phyloP scores from a whole-genome alignment of 2,797 vertebrate genomes.

The Falco rusticolus region DNA sequence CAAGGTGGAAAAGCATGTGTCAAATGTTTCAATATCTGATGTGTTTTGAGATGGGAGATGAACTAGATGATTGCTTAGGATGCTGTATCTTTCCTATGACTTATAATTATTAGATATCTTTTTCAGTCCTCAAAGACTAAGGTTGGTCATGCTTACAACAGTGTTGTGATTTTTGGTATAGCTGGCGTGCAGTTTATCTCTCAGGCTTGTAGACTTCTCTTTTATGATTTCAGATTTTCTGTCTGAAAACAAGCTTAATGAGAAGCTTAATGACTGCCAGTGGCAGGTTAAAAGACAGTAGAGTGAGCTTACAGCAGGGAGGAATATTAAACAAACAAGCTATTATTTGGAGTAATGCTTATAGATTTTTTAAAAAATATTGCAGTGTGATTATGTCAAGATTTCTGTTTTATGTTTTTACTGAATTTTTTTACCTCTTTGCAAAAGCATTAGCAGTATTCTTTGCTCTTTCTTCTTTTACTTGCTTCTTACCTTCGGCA shows the following conservation, averaged over 20 bases:
- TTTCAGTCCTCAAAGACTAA: background rate
- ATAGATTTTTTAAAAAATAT: background rate
- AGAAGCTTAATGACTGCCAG: background rate
- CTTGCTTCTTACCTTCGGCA: background rate
- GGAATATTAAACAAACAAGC: background rate
- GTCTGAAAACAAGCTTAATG: background rate
- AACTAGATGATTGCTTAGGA: background rate
- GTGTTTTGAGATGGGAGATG: background rate
- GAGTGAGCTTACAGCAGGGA: background rate
- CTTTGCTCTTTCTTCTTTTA: background rate
- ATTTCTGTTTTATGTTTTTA: background rate
- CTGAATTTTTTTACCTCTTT: background rate
- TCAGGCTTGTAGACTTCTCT: background rate
- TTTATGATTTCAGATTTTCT: background rate
- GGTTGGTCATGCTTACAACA: background rate
- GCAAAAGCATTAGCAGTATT: background rate
- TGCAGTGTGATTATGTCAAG: background rate
- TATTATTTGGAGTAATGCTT: background rate
- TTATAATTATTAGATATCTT: background rate
- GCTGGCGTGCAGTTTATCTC: background rate
- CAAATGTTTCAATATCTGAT: background rate
- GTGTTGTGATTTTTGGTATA: background rate
- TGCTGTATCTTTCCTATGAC: background rate
- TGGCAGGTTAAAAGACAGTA: background rate
- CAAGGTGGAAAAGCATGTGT: background rate